A percentile compares a stretch with the other conserved stretches of the same genome.
Conservation (phyloP, 2,797 vertebrate species). For the Chromobotia macracanthus region DNA sequence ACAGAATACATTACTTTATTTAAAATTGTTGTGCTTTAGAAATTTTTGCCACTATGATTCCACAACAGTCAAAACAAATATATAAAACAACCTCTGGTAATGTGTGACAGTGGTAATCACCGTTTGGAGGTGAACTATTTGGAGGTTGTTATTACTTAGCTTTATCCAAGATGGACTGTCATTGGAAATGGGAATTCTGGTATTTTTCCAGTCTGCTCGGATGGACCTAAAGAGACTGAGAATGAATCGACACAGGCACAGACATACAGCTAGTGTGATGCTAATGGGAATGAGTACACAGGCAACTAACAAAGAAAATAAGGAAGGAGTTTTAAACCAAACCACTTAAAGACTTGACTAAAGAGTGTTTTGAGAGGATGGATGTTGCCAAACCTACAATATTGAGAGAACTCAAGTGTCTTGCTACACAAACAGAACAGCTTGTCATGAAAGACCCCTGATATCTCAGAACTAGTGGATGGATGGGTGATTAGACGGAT, state of each 20-base stretch:
- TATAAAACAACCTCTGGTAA: background rate
- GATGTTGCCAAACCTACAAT: slow-evolving; percentile 40
- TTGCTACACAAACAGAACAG: slow-evolving; percentile 12
- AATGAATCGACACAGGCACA: background rate
- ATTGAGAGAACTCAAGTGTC: slow-evolving; percentile 29
- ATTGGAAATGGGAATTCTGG: background rate
- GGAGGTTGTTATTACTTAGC: background rate
- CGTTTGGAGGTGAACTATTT: background rate
- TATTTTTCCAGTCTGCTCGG: slow-evolving; percentile 12
- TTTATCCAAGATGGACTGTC: background rate
- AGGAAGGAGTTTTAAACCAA: slow-evolving; percentile 15
- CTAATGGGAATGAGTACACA: background rate
- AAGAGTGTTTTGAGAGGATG: slow-evolving; percentile 25
- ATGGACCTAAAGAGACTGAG: background rate
- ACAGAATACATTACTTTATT: slow-evolving; percentile 54
- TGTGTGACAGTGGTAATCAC: background rate
- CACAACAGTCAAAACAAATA: background rate
- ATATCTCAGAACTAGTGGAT: slow-evolving; percentile 40
- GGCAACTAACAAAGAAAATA: slow-evolving; percentile 12
- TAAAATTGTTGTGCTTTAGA: slow-evolving; percentile 54
- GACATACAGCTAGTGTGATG: slow-evolving; percentile 11
- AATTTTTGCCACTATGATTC: slow-evolving; percentile 52
- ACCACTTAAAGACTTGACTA: slow-evolving; percentile 20
- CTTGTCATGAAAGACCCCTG: slow-evolving; percentile 19
- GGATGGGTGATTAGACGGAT: slow-evolving; percentile 49